phyloP scores from a whole-genome alignment of 2,113 vertebrate species.

The Recurvirostra avosetta region DNA sequence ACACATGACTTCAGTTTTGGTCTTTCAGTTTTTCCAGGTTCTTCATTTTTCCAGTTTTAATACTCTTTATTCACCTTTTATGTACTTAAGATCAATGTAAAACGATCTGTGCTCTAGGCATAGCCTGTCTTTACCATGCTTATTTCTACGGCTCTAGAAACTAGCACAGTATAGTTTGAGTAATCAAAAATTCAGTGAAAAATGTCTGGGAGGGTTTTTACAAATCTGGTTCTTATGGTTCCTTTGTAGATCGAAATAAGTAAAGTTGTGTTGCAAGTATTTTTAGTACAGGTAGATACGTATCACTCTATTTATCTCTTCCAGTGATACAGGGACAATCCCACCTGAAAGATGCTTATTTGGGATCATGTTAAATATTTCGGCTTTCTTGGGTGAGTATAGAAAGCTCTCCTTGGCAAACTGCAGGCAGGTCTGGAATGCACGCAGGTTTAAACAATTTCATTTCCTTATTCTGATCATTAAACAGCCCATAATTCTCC shows the following conservation, averaged over 20 bases:
- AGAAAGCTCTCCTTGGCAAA: background rate
- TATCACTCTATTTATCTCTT: conserved; percentile 45
- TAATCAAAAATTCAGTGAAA: background rate
- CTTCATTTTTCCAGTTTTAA: background rate
- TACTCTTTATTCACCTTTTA: background rate
- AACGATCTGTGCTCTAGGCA: background rate
- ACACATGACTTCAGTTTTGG: background rate
- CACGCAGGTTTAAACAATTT: background rate
- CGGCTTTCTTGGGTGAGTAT: conserved; percentile 86
- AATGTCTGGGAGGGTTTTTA: background rate
- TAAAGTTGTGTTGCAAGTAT: background rate
- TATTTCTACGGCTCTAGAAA: background rate
- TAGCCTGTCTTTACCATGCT: background rate
- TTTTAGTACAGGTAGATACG: background rate
- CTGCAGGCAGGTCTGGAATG: background rate
- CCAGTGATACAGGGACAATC: conserved; percentile 87
- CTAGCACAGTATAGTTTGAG: background rate
- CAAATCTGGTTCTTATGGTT: background rate
- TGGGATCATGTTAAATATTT: conserved; percentile 90
- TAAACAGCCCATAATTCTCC: background rate
- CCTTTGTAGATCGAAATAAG: background rate
- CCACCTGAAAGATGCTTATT: conserved; percentile 92
- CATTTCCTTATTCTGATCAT: background rate
- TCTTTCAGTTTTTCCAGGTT: background rate
- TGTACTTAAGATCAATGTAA: background rate